These are phyloP conservation scores for Euzophera pinguis DNA, from an alignment of 2,888 invertebrate genomes.

Conservation along the genomic window DNA sequence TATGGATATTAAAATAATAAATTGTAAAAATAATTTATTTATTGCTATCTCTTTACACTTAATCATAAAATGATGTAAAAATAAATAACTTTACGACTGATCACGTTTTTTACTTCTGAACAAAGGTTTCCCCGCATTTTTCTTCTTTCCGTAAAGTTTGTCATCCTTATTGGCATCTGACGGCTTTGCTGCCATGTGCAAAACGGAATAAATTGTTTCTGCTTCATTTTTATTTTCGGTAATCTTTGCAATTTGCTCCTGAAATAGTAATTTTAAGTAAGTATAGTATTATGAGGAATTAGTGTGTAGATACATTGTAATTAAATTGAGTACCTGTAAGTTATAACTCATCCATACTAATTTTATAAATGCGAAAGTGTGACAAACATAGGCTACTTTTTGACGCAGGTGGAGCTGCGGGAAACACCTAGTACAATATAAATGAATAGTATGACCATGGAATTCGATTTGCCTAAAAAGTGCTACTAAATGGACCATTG, in stretches of 20 bases:
- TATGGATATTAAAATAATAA: conserved; percentile 18
- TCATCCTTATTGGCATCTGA: conserved; percentile 63
- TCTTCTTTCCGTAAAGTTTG: conserved; percentile 54
- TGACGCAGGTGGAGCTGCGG: too few species aligned
- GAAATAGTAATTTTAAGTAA: conserved; percentile 25
- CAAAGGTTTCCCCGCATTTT: conserved; percentile 45
- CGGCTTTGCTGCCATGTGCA: conserved; percentile 83
- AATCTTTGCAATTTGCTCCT: conserved; percentile 85
- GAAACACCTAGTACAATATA: too few species aligned
- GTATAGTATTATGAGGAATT: too few species aligned
- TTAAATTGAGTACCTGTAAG: too few species aligned
- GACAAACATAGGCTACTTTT: too few species aligned
- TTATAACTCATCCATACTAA: too few species aligned
- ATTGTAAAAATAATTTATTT: neutral
- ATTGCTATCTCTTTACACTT: neutral
- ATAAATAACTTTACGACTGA: conserved; percentile 27
- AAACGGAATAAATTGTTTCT: conserved; percentile 83
- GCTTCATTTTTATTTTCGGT: conserved; percentile 87
- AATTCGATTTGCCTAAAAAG: too few species aligned
- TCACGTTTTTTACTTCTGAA: conserved; percentile 48
- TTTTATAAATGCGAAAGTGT: too few species aligned
- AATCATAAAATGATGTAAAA: conserved; percentile 18
- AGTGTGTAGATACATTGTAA: too few species aligned
- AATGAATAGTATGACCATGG: too few species aligned
- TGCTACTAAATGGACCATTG: too few species aligned